phyloP scores from a whole-genome alignment of 2,797 vertebrate species.

The Pangasius macronema region DNA sequence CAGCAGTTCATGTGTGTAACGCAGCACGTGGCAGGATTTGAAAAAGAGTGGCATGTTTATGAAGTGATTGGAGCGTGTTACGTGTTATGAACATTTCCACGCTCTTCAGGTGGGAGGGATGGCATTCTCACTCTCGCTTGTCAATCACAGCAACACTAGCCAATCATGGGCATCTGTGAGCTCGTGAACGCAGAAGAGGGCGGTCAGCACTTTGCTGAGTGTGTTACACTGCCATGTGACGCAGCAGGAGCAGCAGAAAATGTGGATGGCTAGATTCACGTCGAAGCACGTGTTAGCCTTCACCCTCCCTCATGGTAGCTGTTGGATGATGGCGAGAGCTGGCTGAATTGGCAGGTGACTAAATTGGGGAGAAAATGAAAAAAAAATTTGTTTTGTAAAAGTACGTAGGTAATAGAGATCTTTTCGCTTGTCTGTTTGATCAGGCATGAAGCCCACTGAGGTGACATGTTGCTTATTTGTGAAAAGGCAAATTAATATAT shows the following conservation, averaged over 20 bases:
- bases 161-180: background rate
- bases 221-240: background rate
- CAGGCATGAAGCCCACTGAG: background rate
- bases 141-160: background rate
- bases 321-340: background rate
- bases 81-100: background rate
- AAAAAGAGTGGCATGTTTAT: background rate
- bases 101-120: background rate
- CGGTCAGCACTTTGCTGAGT: background rate
- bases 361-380: background rate
- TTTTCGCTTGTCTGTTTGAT: background rate
- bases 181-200: background rate
- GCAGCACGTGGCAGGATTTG: background rate
- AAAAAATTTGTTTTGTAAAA: background rate
- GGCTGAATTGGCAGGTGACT: background rate
- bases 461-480: background rate
- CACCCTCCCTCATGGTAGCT: background rate
- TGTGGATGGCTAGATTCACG: background rate
- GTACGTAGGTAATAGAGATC: background rate
- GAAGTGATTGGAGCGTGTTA: too few relatives aligned
- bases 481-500: background rate
- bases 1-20: background rate
- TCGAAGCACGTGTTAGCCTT: background rate
- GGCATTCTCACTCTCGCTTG: background rate
- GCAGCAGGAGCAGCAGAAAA: background rate